phyloP scores from a whole-genome alignment of 2,888 invertebrate genomes.

The Pherbina coryleti region DNA sequence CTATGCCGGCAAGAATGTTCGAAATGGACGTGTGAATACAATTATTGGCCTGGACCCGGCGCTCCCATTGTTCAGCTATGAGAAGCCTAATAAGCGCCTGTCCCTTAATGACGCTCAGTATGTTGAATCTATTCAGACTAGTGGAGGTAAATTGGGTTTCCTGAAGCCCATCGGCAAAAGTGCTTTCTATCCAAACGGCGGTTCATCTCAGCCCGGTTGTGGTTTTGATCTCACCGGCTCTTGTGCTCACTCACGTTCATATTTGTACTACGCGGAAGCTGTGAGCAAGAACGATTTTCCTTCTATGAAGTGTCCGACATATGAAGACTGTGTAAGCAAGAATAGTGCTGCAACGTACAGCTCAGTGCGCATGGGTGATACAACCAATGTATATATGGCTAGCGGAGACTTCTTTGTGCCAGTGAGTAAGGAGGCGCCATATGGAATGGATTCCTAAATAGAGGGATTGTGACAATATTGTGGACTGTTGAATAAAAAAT shows the following conservation, averaged over 20 bases:
- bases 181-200: slow-evolving; percentile 71
- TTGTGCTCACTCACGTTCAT: slow-evolving; percentile 68
- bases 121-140: slow-evolving; percentile 60
- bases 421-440: slow-evolving; percentile 54
- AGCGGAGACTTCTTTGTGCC: slow-evolving; percentile 57
- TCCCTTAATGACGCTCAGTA: slow-evolving; percentile 54
- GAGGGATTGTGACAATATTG: background rate
- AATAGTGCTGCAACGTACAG: slow-evolving; percentile 48
- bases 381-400: slow-evolving; percentile 44
- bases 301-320: slow-evolving; percentile 50
- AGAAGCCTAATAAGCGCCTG: slow-evolving; percentile 53
- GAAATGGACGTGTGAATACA: slow-evolving; percentile 71
- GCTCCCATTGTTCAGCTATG: slow-evolving; percentile 53
- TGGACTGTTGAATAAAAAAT: no score
- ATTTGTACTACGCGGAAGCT: slow-evolving; percentile 68
- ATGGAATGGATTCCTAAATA: slow-evolving; percentile 42
- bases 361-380: slow-evolving; percentile 54
- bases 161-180: slow-evolving; percentile 62
- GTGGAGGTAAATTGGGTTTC: slow-evolving; percentile 56
- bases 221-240: slow-evolving; percentile 60
- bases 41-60: slow-evolving; percentile 68
- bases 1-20: slow-evolving; percentile 72
- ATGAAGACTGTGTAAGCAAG: slow-evolving; percentile 49
- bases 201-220: slow-evolving; percentile 72
- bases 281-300: slow-evolving; percentile 57